A percentile compares a stretch with the other conserved stretches of the same genome.
phyloP scores from a whole-genome alignment of 2,888 invertebrate genomes.

The Synergus japonicus region DNA sequence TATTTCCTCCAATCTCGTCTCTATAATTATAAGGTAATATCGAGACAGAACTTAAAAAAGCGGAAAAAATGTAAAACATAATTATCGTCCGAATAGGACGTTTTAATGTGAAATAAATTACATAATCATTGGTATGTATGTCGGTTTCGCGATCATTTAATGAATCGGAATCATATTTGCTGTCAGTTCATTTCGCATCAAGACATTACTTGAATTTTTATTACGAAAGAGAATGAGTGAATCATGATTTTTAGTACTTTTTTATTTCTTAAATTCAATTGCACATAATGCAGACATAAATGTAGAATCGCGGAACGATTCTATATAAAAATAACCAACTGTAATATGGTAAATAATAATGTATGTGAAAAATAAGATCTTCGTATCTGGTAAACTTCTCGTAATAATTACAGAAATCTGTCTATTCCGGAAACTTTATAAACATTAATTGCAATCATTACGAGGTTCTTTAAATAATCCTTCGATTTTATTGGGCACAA shows the following conservation, averaged over 20 bases:
- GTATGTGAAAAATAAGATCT: not conserved
- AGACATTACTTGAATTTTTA: not conserved
- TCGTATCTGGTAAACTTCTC: not conserved
- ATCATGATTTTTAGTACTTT: not conserved
- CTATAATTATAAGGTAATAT: constrained; percentile 6
- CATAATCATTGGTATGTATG: not conserved
- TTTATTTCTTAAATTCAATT: not conserved
- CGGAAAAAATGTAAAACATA: not conserved
- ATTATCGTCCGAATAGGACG: not conserved
- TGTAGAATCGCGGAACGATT: not conserved
- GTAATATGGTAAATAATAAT: not conserved
- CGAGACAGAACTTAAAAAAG: not conserved
- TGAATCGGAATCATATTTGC: not conserved
- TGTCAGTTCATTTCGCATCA: not conserved
- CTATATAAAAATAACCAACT: no score
- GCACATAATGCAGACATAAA: not conserved
- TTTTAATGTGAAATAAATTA: not conserved
- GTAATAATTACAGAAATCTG: not conserved
- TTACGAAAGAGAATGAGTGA: not conserved
- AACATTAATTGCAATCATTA: not conserved
- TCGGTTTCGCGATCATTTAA: not conserved
- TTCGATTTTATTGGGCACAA: not conserved
- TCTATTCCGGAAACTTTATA: not conserved
- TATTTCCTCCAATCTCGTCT: not conserved
- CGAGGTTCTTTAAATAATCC: not conserved